Base-by-base conservation (phyloP, 2,888 invertebrate species). In the Erannis defoliaria region DNA sequence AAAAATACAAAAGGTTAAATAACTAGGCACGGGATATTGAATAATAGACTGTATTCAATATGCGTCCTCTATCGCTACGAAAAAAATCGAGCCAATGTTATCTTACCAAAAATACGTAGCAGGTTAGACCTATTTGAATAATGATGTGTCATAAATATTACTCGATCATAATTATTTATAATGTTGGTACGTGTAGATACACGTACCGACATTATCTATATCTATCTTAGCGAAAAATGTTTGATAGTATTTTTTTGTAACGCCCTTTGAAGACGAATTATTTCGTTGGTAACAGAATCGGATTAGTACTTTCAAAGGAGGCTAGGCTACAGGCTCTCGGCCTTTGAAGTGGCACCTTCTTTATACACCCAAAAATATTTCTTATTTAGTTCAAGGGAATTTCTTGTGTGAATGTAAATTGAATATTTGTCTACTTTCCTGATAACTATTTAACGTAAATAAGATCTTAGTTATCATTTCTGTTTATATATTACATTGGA, bases 31-130 rank as follows among this genome's bases (percentile, higher is more conserved):
- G 16, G 14, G 26, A 21, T 42, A 42, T 16, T 21, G 21, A 12
- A 10, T 45, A 45, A 16, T 29, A 26, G 26, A 45, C 14, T 45
- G 26, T 45, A 45, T 45, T 29, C 14, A 16, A 45, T 26, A 45
- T 45, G 26, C 45, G 14, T 14, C 16, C 45, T 29, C 14, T 16
- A 14, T 45, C 12, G 26, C 45, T 26, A 45, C 29, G 26, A 16
- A 45, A 29, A n/a, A 45, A 9, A 3, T 26, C 43, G 23, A n/a
- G 1, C 0, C 23, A 14, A 23, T 8, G 14, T 26, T 26, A 14
- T 16, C 37, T 9, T 18, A 1, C 9, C 2, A 16, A 37, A 16
- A 18, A 37, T 16, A 16, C 8, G 8, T 37, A 26, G 5, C 5
- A 26, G 18, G 26, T 2, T 1, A 26, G 1, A n/a, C 1, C 1